phyloP scores from a whole-genome alignment of 1,140 invertebrate genomes.

The Mesaphorura yosii region DNA sequence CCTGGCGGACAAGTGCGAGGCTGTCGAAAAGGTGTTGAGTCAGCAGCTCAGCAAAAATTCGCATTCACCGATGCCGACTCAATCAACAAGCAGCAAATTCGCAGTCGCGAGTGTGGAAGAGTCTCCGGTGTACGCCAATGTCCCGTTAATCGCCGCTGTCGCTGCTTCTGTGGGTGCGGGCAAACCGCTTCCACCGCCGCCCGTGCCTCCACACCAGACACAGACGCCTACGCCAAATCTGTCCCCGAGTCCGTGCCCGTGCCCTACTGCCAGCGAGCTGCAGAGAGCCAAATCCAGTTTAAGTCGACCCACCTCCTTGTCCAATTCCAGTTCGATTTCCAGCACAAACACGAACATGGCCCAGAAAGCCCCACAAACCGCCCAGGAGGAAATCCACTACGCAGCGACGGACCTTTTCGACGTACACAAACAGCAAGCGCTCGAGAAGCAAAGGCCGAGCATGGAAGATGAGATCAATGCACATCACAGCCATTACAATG shows the following conservation, averaged over 20 bases:
- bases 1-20: conserved; percentile 25
- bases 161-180: not conserved
- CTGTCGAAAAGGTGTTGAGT: conserved; percentile 22
- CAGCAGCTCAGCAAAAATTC: not conserved
- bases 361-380: not conserved
- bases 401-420: conserved; percentile 22
- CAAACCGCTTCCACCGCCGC: not conserved
- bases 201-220: not conserved
- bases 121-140: not conserved
- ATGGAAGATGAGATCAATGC: too few species aligned
- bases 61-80: conserved; percentile 1
- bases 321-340: not conserved
- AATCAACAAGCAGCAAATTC: not conserved
- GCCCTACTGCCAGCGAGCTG: conserved; percentile 24
- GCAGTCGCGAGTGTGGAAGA: not conserved
- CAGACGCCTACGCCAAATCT: not conserved
- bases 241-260: not conserved
- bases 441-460: not conserved
- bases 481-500: too few species aligned
- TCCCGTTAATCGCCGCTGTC: not conserved
- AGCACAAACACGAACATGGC: not conserved
- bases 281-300: not conserved
- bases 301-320: not conserved
- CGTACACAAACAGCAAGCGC: too few species aligned
- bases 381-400: conserved; percentile 24